Evolutionary conservation across 2,797 vertebrate genomes (phyloP).

Genomic region (Sandelia bainsii): DNA sequence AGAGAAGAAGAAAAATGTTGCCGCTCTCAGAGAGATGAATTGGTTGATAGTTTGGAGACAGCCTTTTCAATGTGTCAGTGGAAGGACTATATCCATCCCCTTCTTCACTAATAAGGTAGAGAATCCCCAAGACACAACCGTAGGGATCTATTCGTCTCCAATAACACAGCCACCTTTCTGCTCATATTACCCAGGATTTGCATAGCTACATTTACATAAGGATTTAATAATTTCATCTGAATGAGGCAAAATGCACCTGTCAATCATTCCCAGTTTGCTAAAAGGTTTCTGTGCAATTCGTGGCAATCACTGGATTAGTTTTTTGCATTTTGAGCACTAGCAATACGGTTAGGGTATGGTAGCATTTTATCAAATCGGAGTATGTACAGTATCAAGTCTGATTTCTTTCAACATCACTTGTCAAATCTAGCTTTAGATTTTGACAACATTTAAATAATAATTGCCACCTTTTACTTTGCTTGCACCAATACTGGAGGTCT

Average conservation of each 20-base stretch:
- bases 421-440: too few species aligned
- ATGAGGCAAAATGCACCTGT: conserved; percentile 69
- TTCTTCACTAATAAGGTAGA: conserved; percentile 79
- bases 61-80: conserved; percentile 74
- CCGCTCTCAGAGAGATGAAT: conserved; percentile 76
- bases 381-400: conserved; percentile 12
- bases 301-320: conserved; percentile 40
- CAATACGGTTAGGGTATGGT: conserved; percentile 5
- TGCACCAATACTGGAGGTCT: neutral
- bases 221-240: conserved; percentile 78
- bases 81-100: conserved; percentile 75
- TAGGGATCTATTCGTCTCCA: conserved; percentile 76
- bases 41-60: conserved; percentile 79
- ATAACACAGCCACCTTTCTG: conserved; percentile 76
- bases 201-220: conserved; percentile 79
- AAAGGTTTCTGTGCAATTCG: conserved; percentile 60
- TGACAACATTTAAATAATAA: neutral
- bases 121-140: conserved; percentile 78
- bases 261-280: conserved; percentile 74
- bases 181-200: conserved; percentile 77
- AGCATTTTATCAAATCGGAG: conserved; percentile 30
- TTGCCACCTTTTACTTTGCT: neutral
- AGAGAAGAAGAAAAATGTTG: conserved; percentile 74
- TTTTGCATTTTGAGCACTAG: conserved; percentile 43
- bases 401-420: neutral